Percentiles rank a stretch among this genome's conserved stretches.
These are phyloP conservation scores for Tursiops truncatus DNA, from an alignment of 2,113 vertebrate genomes.

Conservation along the genomic window DNA sequence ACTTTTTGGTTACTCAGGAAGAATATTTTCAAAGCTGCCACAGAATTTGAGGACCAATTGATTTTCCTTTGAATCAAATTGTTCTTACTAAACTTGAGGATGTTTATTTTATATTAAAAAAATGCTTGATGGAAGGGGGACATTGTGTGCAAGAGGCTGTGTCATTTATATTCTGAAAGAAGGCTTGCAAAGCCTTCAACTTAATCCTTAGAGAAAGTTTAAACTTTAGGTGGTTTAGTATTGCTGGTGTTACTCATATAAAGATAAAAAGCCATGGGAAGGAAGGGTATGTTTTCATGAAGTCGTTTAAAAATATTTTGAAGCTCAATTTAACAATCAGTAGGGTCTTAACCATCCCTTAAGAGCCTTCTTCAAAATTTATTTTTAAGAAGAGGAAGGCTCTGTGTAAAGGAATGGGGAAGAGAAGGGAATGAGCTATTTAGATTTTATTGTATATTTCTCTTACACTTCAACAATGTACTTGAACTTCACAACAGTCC, in stretches of 20 bases:
- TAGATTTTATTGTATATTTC: background rate
- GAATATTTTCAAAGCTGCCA: background rate
- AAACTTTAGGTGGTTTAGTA: background rate
- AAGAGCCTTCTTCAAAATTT: background rate
- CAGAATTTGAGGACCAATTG: background rate
- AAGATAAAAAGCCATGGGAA: background rate
- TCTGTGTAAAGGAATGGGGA: background rate
- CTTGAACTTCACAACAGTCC: background rate
- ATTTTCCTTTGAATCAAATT: constrained; percentile 28
- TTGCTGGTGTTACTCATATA: background rate
- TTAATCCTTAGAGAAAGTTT: background rate
- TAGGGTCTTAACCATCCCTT: background rate
- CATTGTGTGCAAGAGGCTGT: background rate
- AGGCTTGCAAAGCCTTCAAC: background rate
- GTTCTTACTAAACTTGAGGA: constrained; percentile 8
- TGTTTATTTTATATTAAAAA: background rate
- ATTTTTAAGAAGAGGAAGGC: constrained; percentile 2
- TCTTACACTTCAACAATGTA: background rate
- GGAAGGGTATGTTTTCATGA: background rate
- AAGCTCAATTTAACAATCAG: background rate
- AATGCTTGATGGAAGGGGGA: background rate
- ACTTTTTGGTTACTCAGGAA: background rate
- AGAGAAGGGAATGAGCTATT: background rate
- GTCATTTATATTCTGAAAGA: background rate
- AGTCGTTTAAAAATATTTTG: background rate